phyloP scores from a whole-genome alignment of 2,113 vertebrate genomes.

The Epinephelus cyanopodus region DNA sequence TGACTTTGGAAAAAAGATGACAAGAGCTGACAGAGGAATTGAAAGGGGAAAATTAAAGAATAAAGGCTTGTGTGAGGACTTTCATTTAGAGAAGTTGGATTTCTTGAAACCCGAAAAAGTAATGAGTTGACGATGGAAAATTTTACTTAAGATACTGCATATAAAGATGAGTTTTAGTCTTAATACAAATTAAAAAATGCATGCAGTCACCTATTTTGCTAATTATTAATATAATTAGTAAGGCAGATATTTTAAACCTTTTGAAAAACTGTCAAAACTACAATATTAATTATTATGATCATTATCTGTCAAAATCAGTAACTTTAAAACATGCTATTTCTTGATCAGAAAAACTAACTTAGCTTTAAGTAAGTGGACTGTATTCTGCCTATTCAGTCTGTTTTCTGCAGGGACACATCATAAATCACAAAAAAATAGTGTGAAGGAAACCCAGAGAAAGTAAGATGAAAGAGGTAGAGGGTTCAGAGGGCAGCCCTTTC shows the following conservation, averaged over 20 bases:
- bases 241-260: background rate
- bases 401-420: background rate
- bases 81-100: background rate
- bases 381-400: background rate
- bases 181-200: too few relatives aligned
- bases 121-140: background rate
- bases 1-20: background rate
- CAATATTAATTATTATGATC: background rate
- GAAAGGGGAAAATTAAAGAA: background rate
- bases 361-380: background rate
- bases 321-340: background rate
- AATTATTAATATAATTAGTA: too few relatives aligned
- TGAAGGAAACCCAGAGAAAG: slow-evolving; percentile 8
- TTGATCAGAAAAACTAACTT: background rate
- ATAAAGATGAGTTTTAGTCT: too few relatives aligned
- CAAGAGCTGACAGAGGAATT: background rate
- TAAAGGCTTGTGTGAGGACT: slow-evolving; percentile 1
- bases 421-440: background rate
- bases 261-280: background rate
- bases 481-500: slow-evolving; percentile 24
- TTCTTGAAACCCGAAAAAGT: background rate
- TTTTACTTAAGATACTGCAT: background rate
- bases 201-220: background rate
- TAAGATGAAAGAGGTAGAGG: slow-evolving; percentile 16
- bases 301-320: background rate